Conservation (phyloP, 1,140 invertebrate species). For the Tenebrio molitor region DNA sequence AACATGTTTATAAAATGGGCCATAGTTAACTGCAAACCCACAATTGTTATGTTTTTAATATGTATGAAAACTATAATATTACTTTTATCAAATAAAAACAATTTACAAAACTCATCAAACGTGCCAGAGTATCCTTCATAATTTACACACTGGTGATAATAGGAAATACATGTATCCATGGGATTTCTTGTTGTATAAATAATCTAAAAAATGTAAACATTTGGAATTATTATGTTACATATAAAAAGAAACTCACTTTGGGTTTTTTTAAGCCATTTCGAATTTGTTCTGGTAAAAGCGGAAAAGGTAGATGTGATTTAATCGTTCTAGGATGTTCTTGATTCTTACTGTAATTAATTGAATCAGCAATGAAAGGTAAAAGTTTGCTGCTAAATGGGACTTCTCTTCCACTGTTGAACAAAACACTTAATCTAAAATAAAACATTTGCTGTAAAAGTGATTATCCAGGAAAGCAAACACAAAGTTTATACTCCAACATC, state of each 20-base stretch:
- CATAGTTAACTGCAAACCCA: conserved; percentile 11
- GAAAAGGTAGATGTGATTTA: conserved; percentile 3
- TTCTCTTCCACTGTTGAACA: background rate
- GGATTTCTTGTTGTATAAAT: conserved; percentile 93
- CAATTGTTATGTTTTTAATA: background rate
- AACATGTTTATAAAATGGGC: conserved; percentile 74
- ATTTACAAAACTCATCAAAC: conserved; percentile 22
- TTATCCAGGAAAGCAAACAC: conserved; percentile 55
- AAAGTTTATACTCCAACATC: no score
- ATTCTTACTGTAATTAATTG: background rate
- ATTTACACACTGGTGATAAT: conserved; percentile 84
- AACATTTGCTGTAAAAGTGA: no score
- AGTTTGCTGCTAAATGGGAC: background rate
- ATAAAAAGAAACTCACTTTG: background rate
- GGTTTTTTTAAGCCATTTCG: background rate
- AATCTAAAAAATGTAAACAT: conserved; percentile 71
- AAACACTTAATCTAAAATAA: conserved; percentile 56
- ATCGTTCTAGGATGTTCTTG: background rate
- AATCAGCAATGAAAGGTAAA: background rate
- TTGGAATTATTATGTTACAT: background rate
- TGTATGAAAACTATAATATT: background rate
- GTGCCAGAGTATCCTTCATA: conserved; percentile 63
- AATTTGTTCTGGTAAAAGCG: conserved; percentile 4
- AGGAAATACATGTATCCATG: conserved; percentile 93
- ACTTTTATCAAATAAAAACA: background rate